Conservation (phyloP, 2,797 vertebrate genomes). For the Lepilemur ruficaudatus region DNA sequence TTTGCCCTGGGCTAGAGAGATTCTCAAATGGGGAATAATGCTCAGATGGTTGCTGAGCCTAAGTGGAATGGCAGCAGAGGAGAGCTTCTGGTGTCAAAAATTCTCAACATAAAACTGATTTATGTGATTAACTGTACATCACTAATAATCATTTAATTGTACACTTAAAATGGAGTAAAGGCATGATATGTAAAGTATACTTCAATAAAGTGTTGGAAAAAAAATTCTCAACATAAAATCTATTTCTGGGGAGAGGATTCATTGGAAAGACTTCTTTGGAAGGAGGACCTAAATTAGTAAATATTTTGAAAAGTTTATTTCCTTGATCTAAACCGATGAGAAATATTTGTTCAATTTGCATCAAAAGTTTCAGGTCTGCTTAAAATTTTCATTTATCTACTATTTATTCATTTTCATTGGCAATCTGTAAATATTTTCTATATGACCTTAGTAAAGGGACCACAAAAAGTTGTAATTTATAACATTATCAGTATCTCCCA, state of each 20-base stretch:
- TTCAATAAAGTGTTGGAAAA: too few species aligned
- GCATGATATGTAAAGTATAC: too few species aligned
- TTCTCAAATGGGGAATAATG: background rate
- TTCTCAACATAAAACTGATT: background rate
- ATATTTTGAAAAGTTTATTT: background rate
- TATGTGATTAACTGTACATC: too few species aligned
- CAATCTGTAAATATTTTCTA: slow-evolving; percentile 43
- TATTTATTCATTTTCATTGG: background rate
- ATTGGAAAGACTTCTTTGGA: background rate
- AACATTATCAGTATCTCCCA: background rate
- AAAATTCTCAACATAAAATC: background rate
- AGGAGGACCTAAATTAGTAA: background rate
- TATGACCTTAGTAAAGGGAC: background rate
- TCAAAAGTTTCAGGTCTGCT: background rate
- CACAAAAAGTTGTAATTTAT: background rate
- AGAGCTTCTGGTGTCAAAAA: background rate
- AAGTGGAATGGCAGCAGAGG: background rate
- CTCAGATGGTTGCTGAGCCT: background rate
- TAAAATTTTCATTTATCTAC: slow-evolving; percentile 25
- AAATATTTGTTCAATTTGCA: background rate
- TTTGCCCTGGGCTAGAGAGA: background rate
- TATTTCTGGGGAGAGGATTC: background rate
- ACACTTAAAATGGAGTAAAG: too few species aligned
- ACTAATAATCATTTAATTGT: too few species aligned
- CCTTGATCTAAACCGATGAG: background rate